Evolutionary conservation across 1,140 invertebrate species (phyloP), one percentile per base, ranked within the genome.

Genomic region (Macrobrachium nipponense): DNA sequence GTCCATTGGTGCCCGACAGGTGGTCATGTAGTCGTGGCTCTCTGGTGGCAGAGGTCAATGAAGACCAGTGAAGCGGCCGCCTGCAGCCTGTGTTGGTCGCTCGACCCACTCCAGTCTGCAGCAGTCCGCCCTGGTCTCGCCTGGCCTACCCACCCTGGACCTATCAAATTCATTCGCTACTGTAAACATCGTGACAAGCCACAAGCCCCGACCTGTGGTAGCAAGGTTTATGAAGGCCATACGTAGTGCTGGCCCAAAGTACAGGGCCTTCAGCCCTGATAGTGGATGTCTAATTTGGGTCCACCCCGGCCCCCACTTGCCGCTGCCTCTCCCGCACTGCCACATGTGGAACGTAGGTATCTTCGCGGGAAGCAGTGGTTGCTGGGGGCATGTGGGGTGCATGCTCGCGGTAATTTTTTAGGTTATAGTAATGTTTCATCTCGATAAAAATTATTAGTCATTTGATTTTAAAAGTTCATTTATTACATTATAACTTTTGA

Each of bases 31-130:
- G 77, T 66, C 77, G 60, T 80, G 77, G 84, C 84, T 78, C 80
- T 86, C 80, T 80, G 86, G 88, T 84, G 86, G 88, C 88, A 80
- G 80, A 86, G 80, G 85, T 87, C 81, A 81, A 80, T 81, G 80
- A 66, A 87, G 80, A 80, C 86, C 79, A 80, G 72, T 79, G 84
- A 70, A 70, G 76, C 80, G 87, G 87, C 66, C 81, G 80, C 86
- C 77, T 88, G 87, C 87, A 84, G 87, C 73, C 87, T 84, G 84
- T 86, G 84, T 86, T 80, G 84, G 84, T 86, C 77, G 58, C 23
- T 43, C 68, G 84, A 86, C 84, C 84, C 76, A 86, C 84, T 86
- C 84, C 72, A 68, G 84, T 75, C 77, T 86, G 84, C 84, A 86
- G 84, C 84, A 86, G 84, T 80, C 84, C 84, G 84, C 77, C 64